phyloP scores from a whole-genome alignment of 2,113 vertebrate genomes.

The Hippocampus mohnikei region DNA sequence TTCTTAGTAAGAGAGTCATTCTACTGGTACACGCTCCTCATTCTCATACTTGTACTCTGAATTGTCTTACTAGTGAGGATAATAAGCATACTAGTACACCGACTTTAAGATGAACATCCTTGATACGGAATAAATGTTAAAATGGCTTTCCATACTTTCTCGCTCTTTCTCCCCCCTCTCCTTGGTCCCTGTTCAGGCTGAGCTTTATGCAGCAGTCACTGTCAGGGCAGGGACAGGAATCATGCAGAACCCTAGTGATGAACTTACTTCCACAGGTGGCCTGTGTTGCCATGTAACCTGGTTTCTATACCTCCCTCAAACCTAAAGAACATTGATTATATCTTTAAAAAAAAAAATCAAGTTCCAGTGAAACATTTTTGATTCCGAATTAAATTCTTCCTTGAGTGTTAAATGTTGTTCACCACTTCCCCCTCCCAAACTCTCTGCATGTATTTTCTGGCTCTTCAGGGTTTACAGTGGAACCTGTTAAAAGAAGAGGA shows the following conservation, averaged over 20 bases:
- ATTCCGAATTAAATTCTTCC: conserved; percentile 12
- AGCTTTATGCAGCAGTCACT: conserved; percentile 62
- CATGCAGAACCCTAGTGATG: conserved; percentile 56
- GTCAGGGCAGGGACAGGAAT: conserved; percentile 55
- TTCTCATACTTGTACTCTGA: background rate
- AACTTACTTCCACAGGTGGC: conserved; percentile 75
- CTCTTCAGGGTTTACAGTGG: conserved; percentile 91
- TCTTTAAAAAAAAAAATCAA: background rate
- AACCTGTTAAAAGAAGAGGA: conserved; percentile 93
- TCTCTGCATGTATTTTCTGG: conserved; percentile 6
- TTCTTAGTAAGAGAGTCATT: background rate
- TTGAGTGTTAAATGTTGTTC: conserved; percentile 16
- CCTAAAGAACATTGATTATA: background rate
- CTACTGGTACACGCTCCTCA: no score
- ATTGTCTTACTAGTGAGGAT: background rate
- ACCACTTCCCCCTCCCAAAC: conserved; percentile 1
- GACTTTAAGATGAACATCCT: background rate
- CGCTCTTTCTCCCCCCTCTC: conserved; percentile 35
- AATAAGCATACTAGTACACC: background rate
- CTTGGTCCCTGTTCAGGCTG: conserved; percentile 64
- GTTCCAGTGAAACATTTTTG: background rate
- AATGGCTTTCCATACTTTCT: background rate
- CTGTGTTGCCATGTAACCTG: conserved; percentile 5
- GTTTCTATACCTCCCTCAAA: background rate
- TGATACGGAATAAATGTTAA: background rate